Evolutionary conservation across 2,888 invertebrate species (phyloP).

Genomic region (Scrobipalpa atriplicella): DNA sequence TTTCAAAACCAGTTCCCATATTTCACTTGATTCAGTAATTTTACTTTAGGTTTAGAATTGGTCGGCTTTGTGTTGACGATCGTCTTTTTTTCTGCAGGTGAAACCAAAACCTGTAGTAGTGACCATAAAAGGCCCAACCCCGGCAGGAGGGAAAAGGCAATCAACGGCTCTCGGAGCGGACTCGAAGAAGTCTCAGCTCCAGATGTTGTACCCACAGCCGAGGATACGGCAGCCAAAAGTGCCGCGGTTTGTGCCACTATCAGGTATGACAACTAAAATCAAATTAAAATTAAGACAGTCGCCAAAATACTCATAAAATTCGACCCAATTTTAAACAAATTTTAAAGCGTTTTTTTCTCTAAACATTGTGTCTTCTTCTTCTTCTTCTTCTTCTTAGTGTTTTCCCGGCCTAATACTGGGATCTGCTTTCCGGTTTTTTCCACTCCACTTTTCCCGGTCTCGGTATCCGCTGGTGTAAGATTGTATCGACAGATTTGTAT

Average conservation of each 20-base stretch:
- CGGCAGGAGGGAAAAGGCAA: constrained; percentile 39
- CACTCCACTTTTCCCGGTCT: no score
- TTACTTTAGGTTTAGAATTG: not conserved
- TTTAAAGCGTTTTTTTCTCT: no score
- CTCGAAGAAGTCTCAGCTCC: constrained; percentile 41
- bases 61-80: not conserved
- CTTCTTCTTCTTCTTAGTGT: no score
- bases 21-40: no score
- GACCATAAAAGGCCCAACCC: constrained; percentile 38
- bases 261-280: constrained; percentile 46
- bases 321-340: no score
- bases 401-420: no score
- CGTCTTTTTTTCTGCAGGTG: constrained; percentile 48
- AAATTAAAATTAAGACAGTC: not conserved
- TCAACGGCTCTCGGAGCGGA: constrained; percentile 42
- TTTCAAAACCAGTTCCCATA: no score
- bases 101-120: constrained; percentile 51
- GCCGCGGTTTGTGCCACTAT: constrained; percentile 59
- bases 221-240: constrained; percentile 55
- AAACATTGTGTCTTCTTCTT: no score
- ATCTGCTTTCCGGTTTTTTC: no score
- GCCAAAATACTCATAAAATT: no score
- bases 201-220: constrained; percentile 46
- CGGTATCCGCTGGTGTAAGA: no score
- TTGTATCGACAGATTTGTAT: no score